These are phyloP conservation scores for Octodonta nipae DNA, from an alignment of 2,888 invertebrate species.

Conservation along the genomic window DNA sequence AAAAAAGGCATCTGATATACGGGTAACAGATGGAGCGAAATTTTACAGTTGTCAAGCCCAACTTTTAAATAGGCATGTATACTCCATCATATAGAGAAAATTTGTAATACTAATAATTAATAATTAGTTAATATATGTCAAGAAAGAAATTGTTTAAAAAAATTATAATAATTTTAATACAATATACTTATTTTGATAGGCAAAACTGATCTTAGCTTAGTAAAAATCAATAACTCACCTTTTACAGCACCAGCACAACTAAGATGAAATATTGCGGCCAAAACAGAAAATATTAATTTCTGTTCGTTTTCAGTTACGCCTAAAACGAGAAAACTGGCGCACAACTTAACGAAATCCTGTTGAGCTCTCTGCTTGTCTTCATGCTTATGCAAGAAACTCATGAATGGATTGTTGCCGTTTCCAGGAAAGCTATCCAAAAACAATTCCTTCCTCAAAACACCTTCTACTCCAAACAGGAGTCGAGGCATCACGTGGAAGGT, in stretches of 20 bases:
- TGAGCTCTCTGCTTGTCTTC: slow-evolving; percentile 70
- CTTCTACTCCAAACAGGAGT: slow-evolving; percentile 71
- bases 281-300: slow-evolving; percentile 69
- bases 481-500: slow-evolving; percentile 50
- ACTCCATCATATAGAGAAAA: too few relatives aligned
- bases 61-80: too few relatives aligned
- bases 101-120: too few relatives aligned
- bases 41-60: too few relatives aligned
- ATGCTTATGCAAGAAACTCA: slow-evolving; percentile 62
- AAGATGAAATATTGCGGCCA: slow-evolving; percentile 89
- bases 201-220: too few relatives aligned
- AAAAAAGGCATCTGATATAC: too few relatives aligned
- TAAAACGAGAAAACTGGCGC: slow-evolving; percentile 61
- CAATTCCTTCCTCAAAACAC: slow-evolving; percentile 66
- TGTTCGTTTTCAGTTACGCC: slow-evolving; percentile 66
- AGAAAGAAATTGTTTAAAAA: too few relatives aligned
- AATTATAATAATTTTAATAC: too few relatives aligned
- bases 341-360: slow-evolving; percentile 67
- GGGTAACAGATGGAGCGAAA: too few relatives aligned
- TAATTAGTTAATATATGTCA: too few relatives aligned
- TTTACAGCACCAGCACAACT: slow-evolving; percentile 74
- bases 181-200: too few relatives aligned
- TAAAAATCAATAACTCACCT: too few relatives aligned
- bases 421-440: slow-evolving; percentile 64
- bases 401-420: slow-evolving; percentile 56